Evolutionary conservation across 2,113 vertebrate species (phyloP).

Genomic region (Puntigrus tetrazona): DNA sequence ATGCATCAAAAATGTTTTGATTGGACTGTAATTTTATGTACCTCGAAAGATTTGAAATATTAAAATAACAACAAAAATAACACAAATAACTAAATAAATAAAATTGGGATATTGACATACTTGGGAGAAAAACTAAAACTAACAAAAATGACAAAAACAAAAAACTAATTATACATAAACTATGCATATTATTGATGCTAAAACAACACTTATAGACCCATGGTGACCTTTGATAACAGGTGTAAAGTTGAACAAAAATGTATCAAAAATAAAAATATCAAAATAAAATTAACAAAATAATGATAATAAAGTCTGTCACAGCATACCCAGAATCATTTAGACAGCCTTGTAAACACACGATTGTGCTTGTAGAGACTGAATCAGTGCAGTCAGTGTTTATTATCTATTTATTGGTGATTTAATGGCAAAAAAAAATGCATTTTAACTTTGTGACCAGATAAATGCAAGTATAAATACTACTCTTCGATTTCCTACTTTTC

Average conservation of each 20-base stretch:
- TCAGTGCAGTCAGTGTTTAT: background rate
- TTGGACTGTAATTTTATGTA: background rate
- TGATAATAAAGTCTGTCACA: background rate
- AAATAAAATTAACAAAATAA: background rate
- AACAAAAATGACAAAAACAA: no score
- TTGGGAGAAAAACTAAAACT: no score
- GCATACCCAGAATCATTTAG: slow-evolving; percentile 36
- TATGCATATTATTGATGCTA: no score
- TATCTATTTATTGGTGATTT: background rate
- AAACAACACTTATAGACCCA: no score
- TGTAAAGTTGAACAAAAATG: background rate
- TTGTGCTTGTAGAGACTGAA: background rate
- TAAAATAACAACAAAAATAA: no score
- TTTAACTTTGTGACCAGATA: background rate
- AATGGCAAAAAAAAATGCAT: background rate
- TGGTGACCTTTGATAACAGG: background rate
- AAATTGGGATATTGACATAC: background rate
- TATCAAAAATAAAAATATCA: background rate
- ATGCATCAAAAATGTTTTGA: background rate
- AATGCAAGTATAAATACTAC: background rate
- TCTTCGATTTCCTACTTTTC: background rate
- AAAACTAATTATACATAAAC: no score
- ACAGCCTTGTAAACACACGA: slow-evolving; percentile 24
- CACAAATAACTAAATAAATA: no score
- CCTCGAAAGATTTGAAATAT: background rate